Conservation (phyloP, 2,888 invertebrate species). For the Ophion slaviceki region DNA sequence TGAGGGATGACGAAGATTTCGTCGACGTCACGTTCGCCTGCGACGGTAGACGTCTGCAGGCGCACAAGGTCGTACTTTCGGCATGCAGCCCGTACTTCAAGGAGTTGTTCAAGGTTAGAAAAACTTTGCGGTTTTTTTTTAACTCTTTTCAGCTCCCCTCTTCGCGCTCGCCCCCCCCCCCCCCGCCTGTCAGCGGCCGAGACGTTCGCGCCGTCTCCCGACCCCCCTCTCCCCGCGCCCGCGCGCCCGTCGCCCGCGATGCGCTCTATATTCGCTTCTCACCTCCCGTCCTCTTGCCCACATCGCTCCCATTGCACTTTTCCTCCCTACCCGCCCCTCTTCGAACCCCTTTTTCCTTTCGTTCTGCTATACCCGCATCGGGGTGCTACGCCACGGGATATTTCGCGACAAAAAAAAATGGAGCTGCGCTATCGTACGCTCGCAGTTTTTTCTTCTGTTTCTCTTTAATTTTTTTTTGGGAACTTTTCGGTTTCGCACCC, state of each 20-base stretch:
- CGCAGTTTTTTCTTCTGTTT: neutral
- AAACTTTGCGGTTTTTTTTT: slow-evolving; percentile 61
- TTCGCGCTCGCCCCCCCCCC: slow-evolving; percentile 32
- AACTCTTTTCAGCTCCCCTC: slow-evolving; percentile 36
- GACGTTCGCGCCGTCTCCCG: slow-evolving; percentile 58
- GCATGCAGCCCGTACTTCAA: slow-evolving; percentile 95
- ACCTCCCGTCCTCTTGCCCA: slow-evolving; percentile 17
- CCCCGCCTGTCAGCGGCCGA: slow-evolving; percentile 45
- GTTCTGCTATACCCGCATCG: neutral
- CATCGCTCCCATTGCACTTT: slow-evolving; percentile 54
- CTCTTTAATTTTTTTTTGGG: neutral
- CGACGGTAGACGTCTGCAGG: slow-evolving; percentile 92
- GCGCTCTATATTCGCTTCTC: slow-evolving; percentile 35
- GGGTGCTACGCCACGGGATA: slow-evolving; percentile 8
- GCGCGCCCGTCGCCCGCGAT: slow-evolving; percentile 7
- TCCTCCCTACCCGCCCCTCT: slow-evolving; percentile 40
- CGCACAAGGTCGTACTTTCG: slow-evolving; percentile 93
- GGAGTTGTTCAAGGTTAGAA: slow-evolving; percentile 92
- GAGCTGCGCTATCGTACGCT: neutral
- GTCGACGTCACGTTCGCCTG: slow-evolving; percentile 95
- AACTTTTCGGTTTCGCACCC: neutral
- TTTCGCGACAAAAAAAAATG: slow-evolving; percentile 35
- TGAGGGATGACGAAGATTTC: slow-evolving; percentile 94
- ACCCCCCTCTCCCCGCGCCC: slow-evolving; percentile 37
- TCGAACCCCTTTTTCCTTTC: slow-evolving; percentile 24